Evolutionary conservation across 2,113 vertebrate species (phyloP).

Genomic region (Silurus meridionalis): DNA sequence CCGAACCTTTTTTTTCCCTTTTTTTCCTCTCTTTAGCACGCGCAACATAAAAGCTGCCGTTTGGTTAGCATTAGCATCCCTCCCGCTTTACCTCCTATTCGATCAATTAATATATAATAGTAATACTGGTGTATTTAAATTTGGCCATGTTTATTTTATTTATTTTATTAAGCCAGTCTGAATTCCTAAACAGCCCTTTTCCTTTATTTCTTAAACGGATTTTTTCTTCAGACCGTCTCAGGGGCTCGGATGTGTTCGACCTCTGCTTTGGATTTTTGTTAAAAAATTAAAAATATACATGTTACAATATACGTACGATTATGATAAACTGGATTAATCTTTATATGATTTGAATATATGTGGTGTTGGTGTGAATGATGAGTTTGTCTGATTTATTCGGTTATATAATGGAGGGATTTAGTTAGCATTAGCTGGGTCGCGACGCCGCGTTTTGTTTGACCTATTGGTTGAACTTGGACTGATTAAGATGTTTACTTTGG

Average conservation of each 20-base stretch:
- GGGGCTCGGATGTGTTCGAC: background rate
- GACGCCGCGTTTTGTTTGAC: background rate
- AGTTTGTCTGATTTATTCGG: background rate
- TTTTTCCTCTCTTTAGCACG: background rate
- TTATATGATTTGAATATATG: too few species aligned
- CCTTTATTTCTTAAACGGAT: background rate
- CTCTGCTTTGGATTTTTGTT: background rate
- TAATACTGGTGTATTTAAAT: background rate
- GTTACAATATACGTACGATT: too few species aligned
- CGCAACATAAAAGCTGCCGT: background rate
- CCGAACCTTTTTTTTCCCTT: background rate
- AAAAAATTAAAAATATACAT: background rate
- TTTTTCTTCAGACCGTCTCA: background rate
- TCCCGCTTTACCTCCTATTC: background rate
- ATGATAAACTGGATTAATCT: too few species aligned
- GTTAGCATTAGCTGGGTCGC: slow-evolving; percentile 4
- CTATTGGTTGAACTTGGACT: background rate
- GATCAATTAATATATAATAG: too few species aligned
- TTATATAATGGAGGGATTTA: slow-evolving; percentile 8
- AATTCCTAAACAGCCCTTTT: background rate
- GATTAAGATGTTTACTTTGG: background rate
- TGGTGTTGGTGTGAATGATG: background rate
- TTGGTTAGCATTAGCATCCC: slow-evolving; percentile 4
- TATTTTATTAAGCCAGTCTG: background rate
- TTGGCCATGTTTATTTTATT: background rate